phyloP scores from a whole-genome alignment of 2,888 invertebrate species.

The Cosmia trapezina region DNA sequence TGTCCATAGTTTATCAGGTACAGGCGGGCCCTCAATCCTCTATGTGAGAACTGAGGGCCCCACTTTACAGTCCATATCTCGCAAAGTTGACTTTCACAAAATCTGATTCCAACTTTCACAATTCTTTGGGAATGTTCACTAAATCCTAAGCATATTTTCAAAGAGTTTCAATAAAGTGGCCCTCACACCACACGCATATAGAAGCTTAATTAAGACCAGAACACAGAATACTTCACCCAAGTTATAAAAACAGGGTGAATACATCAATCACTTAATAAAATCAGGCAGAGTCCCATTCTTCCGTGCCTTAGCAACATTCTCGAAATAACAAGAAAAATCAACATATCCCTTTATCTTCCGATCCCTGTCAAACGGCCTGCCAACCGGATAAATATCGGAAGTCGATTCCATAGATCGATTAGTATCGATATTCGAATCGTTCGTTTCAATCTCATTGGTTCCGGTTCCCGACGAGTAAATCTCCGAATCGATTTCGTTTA shows the following conservation, averaged over 20 bases:
- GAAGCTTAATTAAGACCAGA: constrained; percentile 3
- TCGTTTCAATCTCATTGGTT: constrained; percentile 73
- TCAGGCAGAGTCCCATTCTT: constrained; percentile 92
- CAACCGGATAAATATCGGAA: constrained; percentile 83
- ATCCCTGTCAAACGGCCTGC: constrained; percentile 90
- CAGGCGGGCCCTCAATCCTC: too few species aligned
- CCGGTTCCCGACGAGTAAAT: constrained; percentile 80
- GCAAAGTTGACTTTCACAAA: too few species aligned
- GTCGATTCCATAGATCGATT: constrained; percentile 84
- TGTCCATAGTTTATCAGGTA: too few species aligned
- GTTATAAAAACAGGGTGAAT: neutral
- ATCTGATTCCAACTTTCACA: too few species aligned
- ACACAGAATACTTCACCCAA: neutral
- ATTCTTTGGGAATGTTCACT: too few species aligned
- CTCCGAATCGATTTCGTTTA: constrained; percentile 86
- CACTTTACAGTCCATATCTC: too few species aligned
- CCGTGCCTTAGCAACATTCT: constrained; percentile 92
- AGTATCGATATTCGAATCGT: constrained; percentile 82
- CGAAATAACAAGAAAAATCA: constrained; percentile 95
- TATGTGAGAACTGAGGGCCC: too few species aligned
- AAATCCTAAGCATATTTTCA: too few species aligned
- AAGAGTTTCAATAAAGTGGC: too few species aligned
- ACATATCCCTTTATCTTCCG: constrained; percentile 95
- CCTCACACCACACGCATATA: too few species aligned
- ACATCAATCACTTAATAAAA: constrained; percentile 85